phyloP scores from a whole-genome alignment of 2,888 invertebrate species.

The Machimus rusticus region DNA sequence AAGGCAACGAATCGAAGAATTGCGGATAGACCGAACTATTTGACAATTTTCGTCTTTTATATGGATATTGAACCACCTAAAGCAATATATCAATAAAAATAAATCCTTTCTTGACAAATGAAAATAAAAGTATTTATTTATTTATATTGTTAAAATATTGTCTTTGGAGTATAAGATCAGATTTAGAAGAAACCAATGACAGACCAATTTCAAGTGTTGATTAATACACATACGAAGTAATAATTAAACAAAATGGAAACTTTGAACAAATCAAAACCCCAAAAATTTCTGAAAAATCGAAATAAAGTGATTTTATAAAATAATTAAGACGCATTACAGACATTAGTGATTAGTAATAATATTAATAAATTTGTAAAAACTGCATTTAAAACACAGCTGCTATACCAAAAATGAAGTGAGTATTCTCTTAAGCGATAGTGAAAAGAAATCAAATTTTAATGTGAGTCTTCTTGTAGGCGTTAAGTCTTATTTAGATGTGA shows the following conservation, averaged over 20 bases:
- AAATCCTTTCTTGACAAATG: background rate
- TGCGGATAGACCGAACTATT: background rate
- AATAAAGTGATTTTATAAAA: background rate
- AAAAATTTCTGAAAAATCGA: background rate
- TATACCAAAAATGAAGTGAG: constrained; percentile 20
- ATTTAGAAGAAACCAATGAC: background rate
- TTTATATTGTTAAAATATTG: background rate
- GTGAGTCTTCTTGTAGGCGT: background rate
- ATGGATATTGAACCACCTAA: background rate
- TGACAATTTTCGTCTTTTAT: background rate
- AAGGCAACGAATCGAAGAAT: background rate
- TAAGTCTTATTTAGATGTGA: constrained; percentile 26
- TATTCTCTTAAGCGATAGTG: background rate
- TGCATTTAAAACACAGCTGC: constrained; percentile 17
- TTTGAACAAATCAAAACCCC: constrained; percentile 7
- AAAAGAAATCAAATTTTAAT: constrained; percentile 5
- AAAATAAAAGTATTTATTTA: background rate
- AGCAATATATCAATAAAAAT: background rate
- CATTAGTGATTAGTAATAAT: background rate
- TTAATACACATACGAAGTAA: background rate
- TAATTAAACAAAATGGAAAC: background rate
- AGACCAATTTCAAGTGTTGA: background rate
- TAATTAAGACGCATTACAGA: background rate
- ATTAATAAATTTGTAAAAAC: constrained; percentile 12
- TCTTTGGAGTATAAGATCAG: background rate